Conservation (phyloP, 2,797 vertebrate species). For the Rhinichthys osculus region DNA sequence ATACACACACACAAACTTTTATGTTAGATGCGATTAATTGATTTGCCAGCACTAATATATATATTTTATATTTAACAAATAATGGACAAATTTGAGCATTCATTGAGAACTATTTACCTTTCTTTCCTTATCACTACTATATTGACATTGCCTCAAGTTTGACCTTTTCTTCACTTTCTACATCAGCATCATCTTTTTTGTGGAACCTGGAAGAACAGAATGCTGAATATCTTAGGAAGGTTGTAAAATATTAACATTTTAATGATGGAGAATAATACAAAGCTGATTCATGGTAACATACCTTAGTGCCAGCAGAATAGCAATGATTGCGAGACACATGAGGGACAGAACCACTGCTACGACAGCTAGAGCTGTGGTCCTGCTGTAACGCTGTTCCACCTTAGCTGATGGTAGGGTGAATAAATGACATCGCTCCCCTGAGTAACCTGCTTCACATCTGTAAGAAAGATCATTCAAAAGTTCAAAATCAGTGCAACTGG, state of each 20-base stretch:
- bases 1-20: not conserved
- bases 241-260: not conserved
- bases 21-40: too few relatives aligned
- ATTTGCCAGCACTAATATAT: not conserved
- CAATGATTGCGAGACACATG: conserved; percentile 82
- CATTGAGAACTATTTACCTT: conserved; percentile 55
- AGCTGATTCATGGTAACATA: conserved; percentile 60
- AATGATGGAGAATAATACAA: not conserved
- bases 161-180: conserved; percentile 86
- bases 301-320: conserved; percentile 83
- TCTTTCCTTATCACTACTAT: conserved; percentile 70
- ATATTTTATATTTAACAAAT: too few relatives aligned
- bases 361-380: conserved; percentile 80
- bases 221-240: not conserved
- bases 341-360: conserved; percentile 82
- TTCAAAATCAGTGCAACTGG: not conserved
- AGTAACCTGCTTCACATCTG: conserved; percentile 84
- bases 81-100: not conserved
- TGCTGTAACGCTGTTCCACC: conserved; percentile 74
- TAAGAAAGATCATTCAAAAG: conserved; percentile 4
- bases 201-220: conserved; percentile 76
- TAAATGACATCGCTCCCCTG: conserved; percentile 83
- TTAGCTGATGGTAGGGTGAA: conserved; percentile 79
- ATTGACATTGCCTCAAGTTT: conserved; percentile 80
- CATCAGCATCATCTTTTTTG: conserved; percentile 80